Evolutionary conservation across 2,888 invertebrate species (phyloP).

Genomic region (Caenorhabditis panamensis): DNA sequence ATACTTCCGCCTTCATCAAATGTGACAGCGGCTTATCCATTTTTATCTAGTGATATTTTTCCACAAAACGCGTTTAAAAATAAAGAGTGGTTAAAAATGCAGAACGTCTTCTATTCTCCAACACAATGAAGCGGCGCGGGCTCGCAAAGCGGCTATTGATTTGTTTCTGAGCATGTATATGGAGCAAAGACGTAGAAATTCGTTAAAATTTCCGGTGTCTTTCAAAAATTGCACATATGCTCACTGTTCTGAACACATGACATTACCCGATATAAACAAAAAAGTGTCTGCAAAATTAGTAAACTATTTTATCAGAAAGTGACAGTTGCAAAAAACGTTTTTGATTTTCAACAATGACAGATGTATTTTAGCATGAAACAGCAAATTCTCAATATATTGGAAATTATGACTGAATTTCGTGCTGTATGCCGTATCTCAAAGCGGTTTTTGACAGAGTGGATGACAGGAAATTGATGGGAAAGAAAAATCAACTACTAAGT

Average conservation of each 20-base stretch:
- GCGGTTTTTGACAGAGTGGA: conserved; percentile 20
- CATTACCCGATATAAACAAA: not conserved
- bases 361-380: conserved; percentile 14
- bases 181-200: too few relatives aligned
- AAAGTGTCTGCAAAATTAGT: not conserved
- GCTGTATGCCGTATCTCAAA: conserved; percentile 24
- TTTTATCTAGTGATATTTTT: too few relatives aligned
- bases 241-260: too few relatives aligned
- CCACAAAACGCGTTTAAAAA: too few relatives aligned
- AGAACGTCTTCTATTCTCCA: too few relatives aligned
- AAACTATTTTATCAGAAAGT: conserved; percentile 15
- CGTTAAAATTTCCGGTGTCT: too few relatives aligned
- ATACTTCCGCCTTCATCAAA: too few relatives aligned
- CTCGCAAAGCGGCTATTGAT: too few relatives aligned
- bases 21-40: too few relatives aligned
- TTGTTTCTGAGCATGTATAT: too few relatives aligned
- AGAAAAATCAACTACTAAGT: conserved; percentile 13
- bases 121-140: too few relatives aligned
- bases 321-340: conserved; percentile 27
- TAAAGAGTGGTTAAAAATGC: too few relatives aligned
- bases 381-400: conserved; percentile 1
- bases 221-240: not conserved
- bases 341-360: conserved; percentile 3
- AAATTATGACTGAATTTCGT: conserved; percentile 13
- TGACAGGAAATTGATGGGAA: not conserved